Percentiles rank a stretch among this genome's conserved stretches.
These are phyloP conservation scores for Subanguina moxae DNA, from an alignment of 1,140 invertebrate species.

Conservation along the genomic window DNA sequence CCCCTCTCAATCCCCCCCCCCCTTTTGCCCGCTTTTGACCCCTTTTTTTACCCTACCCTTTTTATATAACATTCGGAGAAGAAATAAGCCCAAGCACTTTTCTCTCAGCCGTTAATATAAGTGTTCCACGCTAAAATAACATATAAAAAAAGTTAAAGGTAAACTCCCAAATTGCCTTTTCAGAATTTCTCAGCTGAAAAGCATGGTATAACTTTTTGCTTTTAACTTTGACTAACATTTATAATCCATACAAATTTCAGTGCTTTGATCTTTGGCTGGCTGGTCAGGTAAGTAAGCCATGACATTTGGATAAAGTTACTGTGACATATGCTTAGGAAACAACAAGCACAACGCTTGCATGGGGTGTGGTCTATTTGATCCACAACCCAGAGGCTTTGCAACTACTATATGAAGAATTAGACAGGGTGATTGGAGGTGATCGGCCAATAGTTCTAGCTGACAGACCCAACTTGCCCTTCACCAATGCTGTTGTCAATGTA, in stretches of 20 bases:
- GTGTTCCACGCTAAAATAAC: no score
- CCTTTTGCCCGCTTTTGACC: no score
- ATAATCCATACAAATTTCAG: background rate
- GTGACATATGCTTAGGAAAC: slow-evolving; percentile 10
- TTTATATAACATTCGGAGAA: no score
- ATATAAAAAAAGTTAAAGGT: no score
- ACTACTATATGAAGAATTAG: background rate
- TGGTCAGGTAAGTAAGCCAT: background rate
- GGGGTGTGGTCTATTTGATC: slow-evolving; percentile 8
- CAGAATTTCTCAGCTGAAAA: background rate
- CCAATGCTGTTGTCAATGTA: background rate
- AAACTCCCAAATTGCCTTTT: no score
- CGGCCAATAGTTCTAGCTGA: background rate
- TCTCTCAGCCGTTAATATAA: no score
- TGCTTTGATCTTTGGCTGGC: slow-evolving; percentile 1
- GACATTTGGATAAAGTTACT: background rate
- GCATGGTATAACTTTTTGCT: background rate
- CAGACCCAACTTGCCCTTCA: slow-evolving; percentile 7
- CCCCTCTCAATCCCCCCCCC: no score
- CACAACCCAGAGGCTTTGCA: background rate
- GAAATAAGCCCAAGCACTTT: no score
- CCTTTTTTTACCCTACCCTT: no score
- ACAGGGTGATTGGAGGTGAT: slow-evolving; percentile 1
- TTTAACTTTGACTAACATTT: background rate
- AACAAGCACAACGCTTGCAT: slow-evolving; percentile 1